A percentile compares a stretch with the other conserved stretches of the same genome.
These are phyloP conservation scores for Acholoe squamosa DNA, from an alignment of 2,888 invertebrate genomes.

Conservation along the genomic window DNA sequence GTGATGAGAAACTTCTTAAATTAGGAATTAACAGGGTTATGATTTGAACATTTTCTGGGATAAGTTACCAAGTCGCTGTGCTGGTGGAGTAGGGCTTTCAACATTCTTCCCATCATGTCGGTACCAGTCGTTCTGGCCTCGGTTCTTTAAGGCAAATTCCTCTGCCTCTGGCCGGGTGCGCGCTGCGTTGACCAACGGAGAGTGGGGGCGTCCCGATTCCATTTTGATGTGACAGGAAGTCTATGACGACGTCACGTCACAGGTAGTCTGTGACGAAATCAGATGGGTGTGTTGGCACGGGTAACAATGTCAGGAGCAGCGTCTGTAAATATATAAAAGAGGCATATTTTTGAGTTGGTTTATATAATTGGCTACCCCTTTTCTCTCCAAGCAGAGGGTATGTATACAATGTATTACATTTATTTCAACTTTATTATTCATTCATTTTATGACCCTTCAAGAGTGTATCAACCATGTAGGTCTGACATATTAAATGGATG, in stretches of 20 bases:
- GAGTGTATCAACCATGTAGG: no score
- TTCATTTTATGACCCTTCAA: no score
- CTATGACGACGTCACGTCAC: conserved; percentile 36
- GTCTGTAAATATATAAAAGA: no score
- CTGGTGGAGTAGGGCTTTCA: conserved; percentile 63
- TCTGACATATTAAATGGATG: no score
- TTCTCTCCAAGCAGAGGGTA: no score
- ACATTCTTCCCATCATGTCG: conserved; percentile 71
- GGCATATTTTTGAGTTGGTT: no score
- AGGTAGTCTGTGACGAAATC: neutral
- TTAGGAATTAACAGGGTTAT: no score
- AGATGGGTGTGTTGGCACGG: neutral
- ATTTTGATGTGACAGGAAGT: conserved; percentile 41
- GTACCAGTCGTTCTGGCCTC: conserved; percentile 70
- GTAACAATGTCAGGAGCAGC: neutral
- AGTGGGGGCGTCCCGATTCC: conserved; percentile 68
- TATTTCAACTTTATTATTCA: no score
- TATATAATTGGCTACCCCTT: no score
- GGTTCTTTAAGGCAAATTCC: conserved; percentile 68
- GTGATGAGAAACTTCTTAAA: no score
- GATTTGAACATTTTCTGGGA: no score
- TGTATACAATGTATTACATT: no score
- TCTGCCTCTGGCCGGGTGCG: conserved; percentile 69
- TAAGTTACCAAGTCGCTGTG: neutral
- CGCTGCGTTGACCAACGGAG: conserved; percentile 68